phyloP scores from a whole-genome alignment of 2,888 invertebrate genomes.

The Cheiracanthium punctorium region DNA sequence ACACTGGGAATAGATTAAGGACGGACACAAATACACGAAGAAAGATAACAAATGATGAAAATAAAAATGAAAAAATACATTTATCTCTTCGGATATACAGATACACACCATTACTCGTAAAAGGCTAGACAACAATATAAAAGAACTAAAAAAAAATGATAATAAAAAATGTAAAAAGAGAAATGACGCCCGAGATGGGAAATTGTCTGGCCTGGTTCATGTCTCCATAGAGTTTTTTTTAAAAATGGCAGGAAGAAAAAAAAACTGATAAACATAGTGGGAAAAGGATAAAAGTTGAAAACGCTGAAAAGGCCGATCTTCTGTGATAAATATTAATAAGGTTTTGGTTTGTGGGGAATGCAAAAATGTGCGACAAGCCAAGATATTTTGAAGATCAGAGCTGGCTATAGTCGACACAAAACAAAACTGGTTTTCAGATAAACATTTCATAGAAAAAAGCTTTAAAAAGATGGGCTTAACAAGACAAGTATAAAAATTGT shows the following conservation, averaged over 20 bases:
- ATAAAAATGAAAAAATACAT: conserved; percentile 31
- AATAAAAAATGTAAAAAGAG: neutral
- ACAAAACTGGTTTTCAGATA: too few species aligned
- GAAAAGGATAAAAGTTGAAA: conserved; percentile 16
- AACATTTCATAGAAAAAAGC: too few species aligned
- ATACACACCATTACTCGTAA: conserved; percentile 36
- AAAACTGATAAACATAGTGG: conserved; percentile 21
- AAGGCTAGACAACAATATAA: neutral
- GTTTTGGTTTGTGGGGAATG: neutral
- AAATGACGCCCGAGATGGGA: conserved; percentile 1
- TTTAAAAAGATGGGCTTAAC: too few species aligned
- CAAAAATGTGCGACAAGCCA: neutral
- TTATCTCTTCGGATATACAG: conserved; percentile 23
- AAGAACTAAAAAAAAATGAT: neutral
- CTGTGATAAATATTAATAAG: conserved; percentile 46
- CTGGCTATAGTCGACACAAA: neutral
- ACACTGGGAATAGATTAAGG: conserved; percentile 31
- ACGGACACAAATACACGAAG: too few species aligned
- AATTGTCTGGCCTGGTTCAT: conserved; percentile 15
- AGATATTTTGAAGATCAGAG: too few species aligned
- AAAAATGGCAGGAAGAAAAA: conserved; percentile 29
- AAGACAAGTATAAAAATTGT: too few species aligned
- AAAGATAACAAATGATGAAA: conserved; percentile 31
- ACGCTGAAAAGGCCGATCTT: conserved; percentile 32
- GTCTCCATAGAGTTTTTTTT: neutral